Evolutionary conservation across 2,113 vertebrate genomes (phyloP).

Genomic region (Pseudois nayaur): DNA sequence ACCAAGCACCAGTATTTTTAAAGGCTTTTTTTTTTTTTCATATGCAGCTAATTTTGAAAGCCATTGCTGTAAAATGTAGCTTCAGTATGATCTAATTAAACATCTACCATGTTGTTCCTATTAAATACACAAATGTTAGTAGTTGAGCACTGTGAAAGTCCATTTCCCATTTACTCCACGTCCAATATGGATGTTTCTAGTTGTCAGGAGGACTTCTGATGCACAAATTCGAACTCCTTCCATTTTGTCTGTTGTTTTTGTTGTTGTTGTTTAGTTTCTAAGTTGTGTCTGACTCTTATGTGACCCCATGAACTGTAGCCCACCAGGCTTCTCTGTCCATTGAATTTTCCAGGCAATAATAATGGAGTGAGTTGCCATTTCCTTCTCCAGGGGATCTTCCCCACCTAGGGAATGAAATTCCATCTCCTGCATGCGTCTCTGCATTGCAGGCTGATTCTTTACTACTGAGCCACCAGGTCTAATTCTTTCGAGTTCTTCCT

Average conservation of each 20-base stretch:
- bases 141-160: not conserved
- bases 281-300: not conserved
- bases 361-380: not conserved
- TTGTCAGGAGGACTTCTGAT: not conserved
- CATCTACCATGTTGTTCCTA: not conserved
- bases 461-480: not conserved
- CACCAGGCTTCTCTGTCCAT: not conserved
- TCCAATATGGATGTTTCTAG: not conserved
- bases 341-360: not conserved
- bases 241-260: not conserved
- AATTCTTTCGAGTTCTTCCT: not conserved
- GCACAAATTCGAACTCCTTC: not conserved
- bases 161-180: not conserved
- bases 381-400: not conserved
- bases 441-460: not conserved
- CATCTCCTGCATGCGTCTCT: not conserved
- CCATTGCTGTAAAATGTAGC: not conserved
- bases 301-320: not conserved
- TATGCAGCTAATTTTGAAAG: not conserved
- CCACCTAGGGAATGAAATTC: not conserved
- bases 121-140: not conserved
- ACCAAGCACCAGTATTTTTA: not conserved
- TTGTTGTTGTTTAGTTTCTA: not conserved
- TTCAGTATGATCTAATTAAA: not conserved
- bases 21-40: not conserved